Conservation (phyloP, 2,888 invertebrate genomes). For the Punctoribates punctum region DNA sequence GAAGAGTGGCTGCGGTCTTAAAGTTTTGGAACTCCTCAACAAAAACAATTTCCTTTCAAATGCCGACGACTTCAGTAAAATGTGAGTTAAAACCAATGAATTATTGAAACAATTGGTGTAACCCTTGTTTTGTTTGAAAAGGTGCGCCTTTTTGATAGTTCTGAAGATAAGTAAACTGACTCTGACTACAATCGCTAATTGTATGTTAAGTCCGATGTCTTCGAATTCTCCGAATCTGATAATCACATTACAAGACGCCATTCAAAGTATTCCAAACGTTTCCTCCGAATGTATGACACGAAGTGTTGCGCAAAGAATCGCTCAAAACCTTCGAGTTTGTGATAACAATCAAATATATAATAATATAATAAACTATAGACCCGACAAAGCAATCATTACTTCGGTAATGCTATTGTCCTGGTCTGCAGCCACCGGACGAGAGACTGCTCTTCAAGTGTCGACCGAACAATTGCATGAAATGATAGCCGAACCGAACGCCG, state of each 20-base stretch:
- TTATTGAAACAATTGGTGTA: neutral
- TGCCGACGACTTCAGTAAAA: conserved; percentile 70
- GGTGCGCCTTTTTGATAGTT: conserved; percentile 81
- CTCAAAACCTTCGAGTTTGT: conserved; percentile 73
- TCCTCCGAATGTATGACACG: conserved; percentile 77
- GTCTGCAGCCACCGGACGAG: conserved; percentile 70
- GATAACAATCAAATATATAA: conserved; percentile 24
- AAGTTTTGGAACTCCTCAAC: conserved; percentile 73
- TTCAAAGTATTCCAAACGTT: conserved; percentile 73
- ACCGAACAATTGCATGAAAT: conserved; percentile 64
- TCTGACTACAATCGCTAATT: conserved; percentile 72
- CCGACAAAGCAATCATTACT: conserved; percentile 68
- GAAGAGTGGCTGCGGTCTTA: conserved; percentile 64
- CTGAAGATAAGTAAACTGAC: conserved; percentile 83
- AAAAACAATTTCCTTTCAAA: conserved; percentile 76
- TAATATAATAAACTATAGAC: conserved; percentile 59
- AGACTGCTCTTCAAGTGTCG: conserved; percentile 61
- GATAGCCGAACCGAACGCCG: conserved; percentile 51
- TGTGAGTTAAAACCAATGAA: conserved; percentile 52
- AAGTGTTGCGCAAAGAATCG: conserved; percentile 75
- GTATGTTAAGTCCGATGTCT: conserved; percentile 46
- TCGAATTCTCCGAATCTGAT: neutral
- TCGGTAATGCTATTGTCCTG: conserved; percentile 72
- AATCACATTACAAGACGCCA: conserved; percentile 68
- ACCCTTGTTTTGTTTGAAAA: conserved; percentile 50